A percentile compares a stretch with the other conserved stretches of the same genome.
Conservation (phyloP, 2,797 vertebrate genomes). For the Microctenopoma stevenorrisi region DNA sequence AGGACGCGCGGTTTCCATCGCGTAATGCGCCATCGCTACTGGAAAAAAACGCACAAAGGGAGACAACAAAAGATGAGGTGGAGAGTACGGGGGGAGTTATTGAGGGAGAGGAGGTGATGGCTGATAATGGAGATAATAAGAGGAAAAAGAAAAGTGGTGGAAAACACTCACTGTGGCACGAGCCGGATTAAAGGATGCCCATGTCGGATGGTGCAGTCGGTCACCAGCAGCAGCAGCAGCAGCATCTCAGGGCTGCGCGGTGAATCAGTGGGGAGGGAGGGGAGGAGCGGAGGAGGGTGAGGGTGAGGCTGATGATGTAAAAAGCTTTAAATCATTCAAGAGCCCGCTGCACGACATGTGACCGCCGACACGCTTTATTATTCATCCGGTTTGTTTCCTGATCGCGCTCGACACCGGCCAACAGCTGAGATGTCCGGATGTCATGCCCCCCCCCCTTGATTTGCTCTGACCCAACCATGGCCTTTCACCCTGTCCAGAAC, state of each 20-base stretch:
- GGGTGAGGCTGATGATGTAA: conserved; percentile 70
- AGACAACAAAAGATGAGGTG: conserved; percentile 44
- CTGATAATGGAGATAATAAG: conserved; percentile 14
- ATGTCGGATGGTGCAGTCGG: conserved; percentile 79
- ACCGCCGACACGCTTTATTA: conserved; percentile 65
- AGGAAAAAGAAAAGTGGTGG: conserved; percentile 34
- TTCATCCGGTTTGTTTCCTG: conserved; percentile 66
- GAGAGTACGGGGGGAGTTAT: background rate
- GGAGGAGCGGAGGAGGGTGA: conserved; percentile 16
- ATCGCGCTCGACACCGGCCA: conserved; percentile 1
- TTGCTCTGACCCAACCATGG: conserved; percentile 13
- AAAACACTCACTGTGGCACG: conserved; percentile 73
- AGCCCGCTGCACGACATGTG: conserved; percentile 73
- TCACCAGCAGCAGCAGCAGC: conserved; percentile 73
- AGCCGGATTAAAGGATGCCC: conserved; percentile 72
- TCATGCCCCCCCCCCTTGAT: background rate
- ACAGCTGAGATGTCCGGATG: conserved; percentile 33
- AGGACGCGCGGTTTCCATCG: conserved; percentile 32
- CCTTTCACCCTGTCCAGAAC: background rate
- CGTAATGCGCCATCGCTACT: conserved; percentile 64
- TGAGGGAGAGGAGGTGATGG: background rate
- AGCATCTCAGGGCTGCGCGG: conserved; percentile 73
- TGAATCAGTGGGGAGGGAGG: conserved; percentile 59
- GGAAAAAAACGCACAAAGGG: conserved; percentile 57
- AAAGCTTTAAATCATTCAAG: conserved; percentile 81